Evolutionary conservation across 1,140 invertebrate species (phyloP).

Genomic region (Solenopsis invicta): DNA sequence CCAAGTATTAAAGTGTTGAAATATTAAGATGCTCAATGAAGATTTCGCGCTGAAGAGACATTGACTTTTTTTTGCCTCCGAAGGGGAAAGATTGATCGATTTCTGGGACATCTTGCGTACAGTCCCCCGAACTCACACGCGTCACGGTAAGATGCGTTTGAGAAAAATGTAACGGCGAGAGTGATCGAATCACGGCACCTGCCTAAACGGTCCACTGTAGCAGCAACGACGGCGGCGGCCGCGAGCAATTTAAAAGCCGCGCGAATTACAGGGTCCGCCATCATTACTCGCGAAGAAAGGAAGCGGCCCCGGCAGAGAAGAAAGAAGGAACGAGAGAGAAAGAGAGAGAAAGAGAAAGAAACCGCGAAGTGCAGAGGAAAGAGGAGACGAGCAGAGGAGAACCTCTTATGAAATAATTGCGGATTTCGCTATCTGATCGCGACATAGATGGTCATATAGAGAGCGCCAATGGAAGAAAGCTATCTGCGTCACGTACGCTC

Average conservation of each 20-base stretch:
- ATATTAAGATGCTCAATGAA: neutral
- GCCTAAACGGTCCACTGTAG: slow-evolving; percentile 56
- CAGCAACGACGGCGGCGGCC: slow-evolving; percentile 55
- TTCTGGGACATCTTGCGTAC: slow-evolving; percentile 12
- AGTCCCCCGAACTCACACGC: neutral
- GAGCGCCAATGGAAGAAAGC: slow-evolving; percentile 60
- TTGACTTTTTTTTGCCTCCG: neutral
- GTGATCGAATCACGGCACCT: slow-evolving; percentile 75
- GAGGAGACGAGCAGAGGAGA: neutral
- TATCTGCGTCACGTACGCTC: slow-evolving; percentile 58
- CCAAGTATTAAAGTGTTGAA: neutral
- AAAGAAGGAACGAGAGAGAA: neutral
- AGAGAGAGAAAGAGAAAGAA: neutral
- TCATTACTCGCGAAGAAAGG: slow-evolving; percentile 69
- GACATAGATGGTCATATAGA: slow-evolving; percentile 64
- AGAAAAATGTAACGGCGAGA: slow-evolving; percentile 48
- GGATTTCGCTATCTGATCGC: slow-evolving; percentile 68
- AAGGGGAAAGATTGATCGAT: neutral
- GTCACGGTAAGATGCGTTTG: slow-evolving; percentile 31
- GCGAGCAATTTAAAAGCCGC: slow-evolving; percentile 73
- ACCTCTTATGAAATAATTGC: slow-evolving; percentile 71
- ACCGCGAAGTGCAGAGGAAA: neutral
- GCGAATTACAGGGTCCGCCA: slow-evolving; percentile 73
- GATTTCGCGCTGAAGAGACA: neutral
- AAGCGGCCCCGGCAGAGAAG: slow-evolving; percentile 5